phyloP scores from a whole-genome alignment of 2,113 vertebrate genomes.

The Heterochromis multidens region DNA sequence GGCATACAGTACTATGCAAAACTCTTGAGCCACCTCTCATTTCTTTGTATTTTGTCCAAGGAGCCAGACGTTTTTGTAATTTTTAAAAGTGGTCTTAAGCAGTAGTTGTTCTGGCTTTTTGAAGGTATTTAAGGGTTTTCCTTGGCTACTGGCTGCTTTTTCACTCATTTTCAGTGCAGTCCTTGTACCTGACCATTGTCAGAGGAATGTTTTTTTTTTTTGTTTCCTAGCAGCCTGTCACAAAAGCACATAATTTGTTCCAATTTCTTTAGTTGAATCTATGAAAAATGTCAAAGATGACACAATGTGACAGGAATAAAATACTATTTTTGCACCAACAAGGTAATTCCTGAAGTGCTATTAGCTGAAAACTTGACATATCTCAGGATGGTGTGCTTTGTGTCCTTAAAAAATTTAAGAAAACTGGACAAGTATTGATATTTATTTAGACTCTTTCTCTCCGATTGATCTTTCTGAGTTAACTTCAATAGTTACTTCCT shows the following conservation, averaged over 20 bases:
- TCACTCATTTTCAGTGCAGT: not conserved
- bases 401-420: too few relatives aligned
- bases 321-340: too few relatives aligned
- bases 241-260: not conserved
- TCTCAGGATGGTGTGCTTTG: too few relatives aligned
- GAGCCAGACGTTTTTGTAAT: not conserved
- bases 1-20: not conserved
- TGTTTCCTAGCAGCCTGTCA: not conserved
- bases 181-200: not conserved
- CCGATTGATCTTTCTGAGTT: too few relatives aligned
- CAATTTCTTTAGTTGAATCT: too few relatives aligned
- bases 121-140: not conserved
- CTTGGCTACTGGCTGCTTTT: not conserved
- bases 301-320: too few relatives aligned
- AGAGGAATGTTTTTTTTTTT: not conserved
- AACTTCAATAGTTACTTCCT: too few relatives aligned
- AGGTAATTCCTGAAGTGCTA: too few relatives aligned
- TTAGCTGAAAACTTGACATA: too few relatives aligned
- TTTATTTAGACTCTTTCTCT: too few relatives aligned
- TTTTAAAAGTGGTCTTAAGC: not conserved
- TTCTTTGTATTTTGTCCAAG: not conserved
- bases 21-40: not conserved
- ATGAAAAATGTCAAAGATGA: too few relatives aligned
- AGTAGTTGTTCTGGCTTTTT: not conserved
- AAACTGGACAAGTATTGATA: too few relatives aligned